These are phyloP conservation scores for Uria aalge DNA, from an alignment of 2,113 vertebrate species.

Conservation along the genomic window DNA sequence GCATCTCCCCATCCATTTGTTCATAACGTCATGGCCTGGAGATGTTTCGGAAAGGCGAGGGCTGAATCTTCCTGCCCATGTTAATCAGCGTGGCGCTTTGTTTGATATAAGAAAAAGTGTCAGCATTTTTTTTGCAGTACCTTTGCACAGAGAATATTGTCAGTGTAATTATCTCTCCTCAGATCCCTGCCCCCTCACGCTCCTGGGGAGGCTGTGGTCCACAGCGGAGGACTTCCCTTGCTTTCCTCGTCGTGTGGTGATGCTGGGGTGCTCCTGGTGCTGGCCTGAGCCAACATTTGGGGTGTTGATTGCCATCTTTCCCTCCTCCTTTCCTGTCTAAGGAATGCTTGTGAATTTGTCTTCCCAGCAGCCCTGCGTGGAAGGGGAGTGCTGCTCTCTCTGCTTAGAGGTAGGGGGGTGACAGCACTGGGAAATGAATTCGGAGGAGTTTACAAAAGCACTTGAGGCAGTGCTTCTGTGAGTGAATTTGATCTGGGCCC, in stretches of 20 bases:
- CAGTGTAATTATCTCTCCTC: neutral
- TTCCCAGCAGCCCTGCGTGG: neutral
- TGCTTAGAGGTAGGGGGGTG: neutral
- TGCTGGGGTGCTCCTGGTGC: neutral
- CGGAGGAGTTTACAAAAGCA: neutral
- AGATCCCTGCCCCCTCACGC: neutral
- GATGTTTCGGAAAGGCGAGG: neutral
- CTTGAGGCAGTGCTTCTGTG: neutral
- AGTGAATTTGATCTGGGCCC: neutral
- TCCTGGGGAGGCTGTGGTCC: neutral
- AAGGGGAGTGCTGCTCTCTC: neutral
- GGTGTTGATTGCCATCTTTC: neutral
- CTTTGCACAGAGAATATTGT: neutral
- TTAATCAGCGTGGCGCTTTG: fast-evolving
- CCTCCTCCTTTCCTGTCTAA: neutral
- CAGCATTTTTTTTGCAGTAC: neutral
- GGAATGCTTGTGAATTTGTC: neutral
- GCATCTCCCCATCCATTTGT: neutral
- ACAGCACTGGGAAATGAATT: neutral
- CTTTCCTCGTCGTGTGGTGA: neutral
- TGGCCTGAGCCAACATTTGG: neutral
- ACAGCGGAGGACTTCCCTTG: neutral
- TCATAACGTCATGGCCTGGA: fast-evolving
- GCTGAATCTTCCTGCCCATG: neutral
- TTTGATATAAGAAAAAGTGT: neutral